Evolutionary conservation across 2,797 vertebrate genomes (phyloP).

Genomic region (Platalea minor): DNA sequence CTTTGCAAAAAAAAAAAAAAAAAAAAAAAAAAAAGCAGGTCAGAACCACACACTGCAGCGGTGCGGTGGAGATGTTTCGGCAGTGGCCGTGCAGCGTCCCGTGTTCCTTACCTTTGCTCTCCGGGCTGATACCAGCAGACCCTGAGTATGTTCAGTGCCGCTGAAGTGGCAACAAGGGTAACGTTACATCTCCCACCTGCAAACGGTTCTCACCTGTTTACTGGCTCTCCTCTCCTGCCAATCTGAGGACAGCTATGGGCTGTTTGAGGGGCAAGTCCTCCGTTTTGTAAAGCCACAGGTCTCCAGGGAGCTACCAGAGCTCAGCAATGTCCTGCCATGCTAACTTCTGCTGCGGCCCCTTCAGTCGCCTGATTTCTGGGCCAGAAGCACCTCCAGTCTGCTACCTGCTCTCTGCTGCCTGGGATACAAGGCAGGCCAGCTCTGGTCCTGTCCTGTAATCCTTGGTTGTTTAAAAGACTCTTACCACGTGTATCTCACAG

Average conservation of each 20-base stretch:
- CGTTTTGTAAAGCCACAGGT: background rate
- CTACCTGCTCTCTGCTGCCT: background rate
- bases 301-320: background rate
- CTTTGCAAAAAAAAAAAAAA: background rate
- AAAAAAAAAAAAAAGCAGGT: background rate
- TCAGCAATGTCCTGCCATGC: rapidly evolving
- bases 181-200: background rate
- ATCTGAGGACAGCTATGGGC: background rate
- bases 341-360: background rate
- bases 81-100: rapidly evolving
- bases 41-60: rapidly evolving
- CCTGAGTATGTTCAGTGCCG: rapidly evolving
- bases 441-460: background rate
- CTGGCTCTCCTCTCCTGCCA: background rate
- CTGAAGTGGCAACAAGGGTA: background rate
- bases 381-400: background rate
- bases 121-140: background rate
- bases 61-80: rapidly evolving
- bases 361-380: background rate
- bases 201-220: background rate
- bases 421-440: background rate
- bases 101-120: background rate
- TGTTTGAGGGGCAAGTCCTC: background rate
- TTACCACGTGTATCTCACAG: background rate
- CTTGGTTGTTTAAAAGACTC: background rate